Percentiles rank a stretch among this genome's conserved stretches.
These are phyloP conservation scores for Doris montereyensis DNA, from an alignment of 2,888 invertebrate genomes.

Conservation along the genomic window DNA sequence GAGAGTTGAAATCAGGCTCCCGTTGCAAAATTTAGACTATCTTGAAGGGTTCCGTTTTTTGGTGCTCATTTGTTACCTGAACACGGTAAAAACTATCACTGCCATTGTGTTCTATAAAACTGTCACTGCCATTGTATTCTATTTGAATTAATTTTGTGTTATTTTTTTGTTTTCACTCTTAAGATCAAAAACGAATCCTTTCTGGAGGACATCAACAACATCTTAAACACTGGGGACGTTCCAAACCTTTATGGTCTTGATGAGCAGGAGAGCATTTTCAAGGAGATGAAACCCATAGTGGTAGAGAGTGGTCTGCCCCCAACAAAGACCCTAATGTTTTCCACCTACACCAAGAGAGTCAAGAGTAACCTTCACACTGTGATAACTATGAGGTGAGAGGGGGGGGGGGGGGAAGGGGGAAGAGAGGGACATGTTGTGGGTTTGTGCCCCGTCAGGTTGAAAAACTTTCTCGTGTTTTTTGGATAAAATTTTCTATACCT, in stretches of 20 bases:
- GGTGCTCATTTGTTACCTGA: no score
- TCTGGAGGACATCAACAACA: slow-evolving; percentile 74
- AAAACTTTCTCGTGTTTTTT: no score
- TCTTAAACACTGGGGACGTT: slow-evolving; percentile 73
- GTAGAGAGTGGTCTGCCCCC: slow-evolving; percentile 83
- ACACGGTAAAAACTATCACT: no score
- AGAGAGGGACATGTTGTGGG: not conserved
- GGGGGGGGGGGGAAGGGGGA: not conserved
- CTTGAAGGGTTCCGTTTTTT: no score
- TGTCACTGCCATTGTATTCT: not conserved
- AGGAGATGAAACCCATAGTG: slow-evolving; percentile 82
- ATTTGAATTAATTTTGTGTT: not conserved
- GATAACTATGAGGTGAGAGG: slow-evolving; percentile 74
- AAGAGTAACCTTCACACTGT: slow-evolving; percentile 72
- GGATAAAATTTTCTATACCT: not conserved
- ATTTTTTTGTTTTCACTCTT: slow-evolving; percentile 40
- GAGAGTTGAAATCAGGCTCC: no score
- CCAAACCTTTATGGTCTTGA: slow-evolving; percentile 73
- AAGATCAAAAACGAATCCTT: slow-evolving; percentile 74
- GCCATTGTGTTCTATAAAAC: no score
- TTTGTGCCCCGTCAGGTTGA: no score
- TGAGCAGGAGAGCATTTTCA: slow-evolving; percentile 78
- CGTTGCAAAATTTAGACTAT: no score
- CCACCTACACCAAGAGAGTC: slow-evolving; percentile 72
- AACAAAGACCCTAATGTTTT: slow-evolving; percentile 80